phyloP scores from a whole-genome alignment of 2,888 invertebrate species.

The Tetheella fluctuosa region DNA sequence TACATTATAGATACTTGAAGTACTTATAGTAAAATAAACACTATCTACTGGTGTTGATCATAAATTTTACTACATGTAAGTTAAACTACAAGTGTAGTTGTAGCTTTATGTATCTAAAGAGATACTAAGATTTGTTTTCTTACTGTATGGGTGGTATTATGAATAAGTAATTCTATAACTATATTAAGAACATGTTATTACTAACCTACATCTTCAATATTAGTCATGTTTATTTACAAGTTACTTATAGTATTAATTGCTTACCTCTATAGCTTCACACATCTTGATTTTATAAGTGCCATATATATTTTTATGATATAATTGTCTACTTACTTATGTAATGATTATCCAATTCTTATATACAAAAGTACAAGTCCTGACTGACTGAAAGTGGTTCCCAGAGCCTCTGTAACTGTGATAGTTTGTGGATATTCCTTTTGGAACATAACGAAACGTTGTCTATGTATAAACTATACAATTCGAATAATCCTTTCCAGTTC shows the following conservation, averaged over 20 bases:
- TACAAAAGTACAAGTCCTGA: no score
- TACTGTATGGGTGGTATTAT: constrained; percentile 21
- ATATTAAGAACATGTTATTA: not conserved
- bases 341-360: not conserved
- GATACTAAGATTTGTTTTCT: constrained; percentile 7
- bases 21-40: not conserved
- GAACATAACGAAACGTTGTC: no score
- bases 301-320: not conserved
- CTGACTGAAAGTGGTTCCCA: no score
- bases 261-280: not conserved
- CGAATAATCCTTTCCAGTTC: no score
- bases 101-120: not conserved
- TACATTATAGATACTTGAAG: no score
- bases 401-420: no score
- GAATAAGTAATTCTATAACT: not conserved
- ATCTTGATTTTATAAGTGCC: not conserved
- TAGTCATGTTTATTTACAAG: not conserved
- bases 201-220: not conserved
- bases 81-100: not conserved
- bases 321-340: not conserved
- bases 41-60: not conserved
- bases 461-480: no score
- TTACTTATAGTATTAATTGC: not conserved
- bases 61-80: not conserved
- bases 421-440: no score